Evolutionary conservation across 64 coral and sea anemone genomes (phyloP).

Genomic region (Pocillopora damicornis): DNA sequence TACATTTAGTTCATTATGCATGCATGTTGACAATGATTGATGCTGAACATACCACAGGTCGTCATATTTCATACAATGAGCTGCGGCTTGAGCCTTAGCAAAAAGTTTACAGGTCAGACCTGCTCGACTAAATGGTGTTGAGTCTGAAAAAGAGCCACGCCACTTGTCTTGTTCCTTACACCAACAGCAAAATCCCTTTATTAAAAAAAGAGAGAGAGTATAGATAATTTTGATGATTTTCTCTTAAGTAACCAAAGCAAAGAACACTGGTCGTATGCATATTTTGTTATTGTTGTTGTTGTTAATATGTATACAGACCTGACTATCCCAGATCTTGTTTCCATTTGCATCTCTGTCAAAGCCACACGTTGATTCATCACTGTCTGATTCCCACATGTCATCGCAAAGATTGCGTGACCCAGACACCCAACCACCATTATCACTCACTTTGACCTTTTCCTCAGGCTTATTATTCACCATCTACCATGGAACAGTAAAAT

Average conservation of each 20-base stretch:
- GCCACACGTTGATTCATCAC: constrained; percentile 65
- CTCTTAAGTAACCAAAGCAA: too few species aligned
- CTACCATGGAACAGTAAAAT: constrained; percentile 25
- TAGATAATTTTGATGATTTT: too few species aligned
- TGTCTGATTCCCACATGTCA: constrained; percentile 40
- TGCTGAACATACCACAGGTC: constrained; percentile 74
- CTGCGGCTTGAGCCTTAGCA: constrained; percentile 39
- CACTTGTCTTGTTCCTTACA: constrained; percentile 78
- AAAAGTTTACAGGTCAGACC: constrained; percentile 73
- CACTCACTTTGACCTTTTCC: constrained; percentile 44
- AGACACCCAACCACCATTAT: background rate
- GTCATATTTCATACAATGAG: constrained; percentile 87
- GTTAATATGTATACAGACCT: constrained; percentile 37
- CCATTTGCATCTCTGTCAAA: constrained; percentile 63
- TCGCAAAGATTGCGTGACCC: constrained; percentile 81
- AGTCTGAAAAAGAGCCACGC: constrained; percentile 51
- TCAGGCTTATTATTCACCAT: constrained; percentile 83
- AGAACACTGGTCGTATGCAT: too few species aligned
- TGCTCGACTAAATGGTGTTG: constrained; percentile 58
- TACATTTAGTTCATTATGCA: too few species aligned
- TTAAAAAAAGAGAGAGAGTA: background rate
- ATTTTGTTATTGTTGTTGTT: too few species aligned
- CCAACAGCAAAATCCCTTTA: constrained; percentile 85
- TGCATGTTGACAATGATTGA: background rate
- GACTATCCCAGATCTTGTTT: constrained; percentile 83